These are phyloP conservation scores for Tridacna crocea DNA, from an alignment of 2,888 invertebrate genomes.

Conservation along the genomic window DNA sequence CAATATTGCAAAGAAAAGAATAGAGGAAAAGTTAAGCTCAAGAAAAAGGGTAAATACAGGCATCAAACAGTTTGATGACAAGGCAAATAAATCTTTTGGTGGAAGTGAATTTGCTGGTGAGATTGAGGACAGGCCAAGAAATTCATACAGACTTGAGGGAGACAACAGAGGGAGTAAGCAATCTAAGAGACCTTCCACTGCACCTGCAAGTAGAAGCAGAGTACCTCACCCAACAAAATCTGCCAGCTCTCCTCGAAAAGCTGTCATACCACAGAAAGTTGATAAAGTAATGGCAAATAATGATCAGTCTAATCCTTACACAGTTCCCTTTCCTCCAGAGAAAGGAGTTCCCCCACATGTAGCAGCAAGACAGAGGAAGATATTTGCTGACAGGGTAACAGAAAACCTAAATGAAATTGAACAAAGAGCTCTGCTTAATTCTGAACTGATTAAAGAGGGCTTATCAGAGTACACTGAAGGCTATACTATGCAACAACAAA, in stretches of 20 bases:
- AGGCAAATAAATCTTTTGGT: slow-evolving; percentile 72
- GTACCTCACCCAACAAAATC: slow-evolving; percentile 64
- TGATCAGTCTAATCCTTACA: slow-evolving; percentile 65
- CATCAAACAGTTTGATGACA: slow-evolving; percentile 64
- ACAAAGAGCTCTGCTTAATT: slow-evolving; percentile 52
- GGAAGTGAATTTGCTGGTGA: slow-evolving; percentile 42
- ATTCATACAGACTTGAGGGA: slow-evolving; percentile 65
- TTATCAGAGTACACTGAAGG: slow-evolving; percentile 32
- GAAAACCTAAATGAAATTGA: slow-evolving; percentile 57
- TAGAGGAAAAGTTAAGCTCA: slow-evolving; percentile 69
- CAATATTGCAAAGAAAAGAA: slow-evolving; percentile 71
- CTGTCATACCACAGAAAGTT: slow-evolving; percentile 65
- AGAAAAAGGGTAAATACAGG: slow-evolving; percentile 73
- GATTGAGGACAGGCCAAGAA: slow-evolving; percentile 53
- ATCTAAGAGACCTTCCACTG: slow-evolving; percentile 65
- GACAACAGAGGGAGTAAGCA: slow-evolving; percentile 51
- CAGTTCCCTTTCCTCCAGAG: slow-evolving; percentile 73
- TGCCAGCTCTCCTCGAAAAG: slow-evolving; percentile 72
- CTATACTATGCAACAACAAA: slow-evolving; percentile 20
- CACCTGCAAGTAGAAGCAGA: slow-evolving; percentile 60
- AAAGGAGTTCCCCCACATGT: slow-evolving; percentile 71
- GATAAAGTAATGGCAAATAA: slow-evolving; percentile 66
- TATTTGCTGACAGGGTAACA: slow-evolving; percentile 68
- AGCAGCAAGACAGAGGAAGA: slow-evolving; percentile 66
- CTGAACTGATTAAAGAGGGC: slow-evolving; percentile 52